phyloP scores from a whole-genome alignment of 2,797 vertebrate genomes.

The Enteromius paludinosus region DNA sequence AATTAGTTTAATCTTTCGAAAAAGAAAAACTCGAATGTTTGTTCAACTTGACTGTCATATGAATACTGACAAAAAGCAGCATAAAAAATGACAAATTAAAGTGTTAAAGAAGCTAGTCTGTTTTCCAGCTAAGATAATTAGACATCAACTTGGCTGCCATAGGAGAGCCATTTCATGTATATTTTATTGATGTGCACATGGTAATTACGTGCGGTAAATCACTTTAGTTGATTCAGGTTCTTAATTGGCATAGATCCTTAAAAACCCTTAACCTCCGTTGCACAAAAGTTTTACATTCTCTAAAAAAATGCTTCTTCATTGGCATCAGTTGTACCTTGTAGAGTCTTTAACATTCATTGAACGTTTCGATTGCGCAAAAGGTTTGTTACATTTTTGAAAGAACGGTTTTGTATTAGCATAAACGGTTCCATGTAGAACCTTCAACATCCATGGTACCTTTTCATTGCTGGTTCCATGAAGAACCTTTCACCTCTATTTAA shows the following conservation, averaged over 20 bases:
- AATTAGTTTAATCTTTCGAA: constrained; percentile 7
- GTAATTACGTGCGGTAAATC: constrained; percentile 24
- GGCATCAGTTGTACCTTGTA: too few relatives aligned
- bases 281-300: background rate
- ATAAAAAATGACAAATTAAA: constrained; percentile 17
- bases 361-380: background rate
- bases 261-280: background rate
- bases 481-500: background rate
- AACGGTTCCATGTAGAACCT: background rate
- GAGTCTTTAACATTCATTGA: background rate
- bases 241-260: background rate
- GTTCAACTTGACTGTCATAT: background rate
- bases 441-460: background rate
- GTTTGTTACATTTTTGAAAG: background rate
- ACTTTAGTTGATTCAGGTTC: background rate
- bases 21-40: background rate
- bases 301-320: background rate
- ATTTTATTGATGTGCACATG: constrained; percentile 12
- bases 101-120: background rate
- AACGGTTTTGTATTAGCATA: background rate
- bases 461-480: background rate
- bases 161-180: constrained; percentile 4
- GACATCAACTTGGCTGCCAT: constrained; percentile 3
- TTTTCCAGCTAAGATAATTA: constrained; percentile 35
- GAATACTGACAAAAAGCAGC: constrained; percentile 2